Evolutionary conservation across 2,888 invertebrate species (phyloP), one percentile per base, ranked within the genome.

Genomic region (Abrostola triplasia): DNA sequence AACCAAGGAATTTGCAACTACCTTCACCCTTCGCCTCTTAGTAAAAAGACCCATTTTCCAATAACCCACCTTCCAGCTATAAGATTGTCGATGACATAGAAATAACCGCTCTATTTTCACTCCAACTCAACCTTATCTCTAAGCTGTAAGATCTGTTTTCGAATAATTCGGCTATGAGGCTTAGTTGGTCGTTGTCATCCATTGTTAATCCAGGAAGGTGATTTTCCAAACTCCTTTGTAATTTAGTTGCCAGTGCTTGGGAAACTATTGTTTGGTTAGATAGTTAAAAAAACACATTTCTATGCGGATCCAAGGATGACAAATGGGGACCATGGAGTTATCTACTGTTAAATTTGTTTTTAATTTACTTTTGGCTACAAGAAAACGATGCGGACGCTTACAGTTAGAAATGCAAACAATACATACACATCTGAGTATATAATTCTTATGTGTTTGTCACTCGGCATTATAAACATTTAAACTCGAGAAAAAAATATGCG

Each of bases 191-290:
- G 13, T 24, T 77, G 35, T 53, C 77, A 60, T 64, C 73, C 59
- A 73, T 72, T 67, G 62, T 77, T 64, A 67, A 68, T 64, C 53
- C 68, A 65, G 74, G 67, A 78, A 74, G 78, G 70, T 60, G 67
- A 62, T 66, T 78, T 77, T 65, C 70, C 60, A 42, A 73, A 55
- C 52, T 73, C 79, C 70, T 76, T 75, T 80, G 79, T 79, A 59
- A 61, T 59, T 77, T 70, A 59, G 75, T 69, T 77, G 60, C 58
- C 77, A 64, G 64, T 57, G 55, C 44, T 66, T 36, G 36, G 47
- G 51, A 61, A 64, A 55, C 38, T 49, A 53, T 72, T 68, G 63
- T 70, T 70, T 77, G 64, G 54, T 64, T 60, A 55, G 52, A 72
- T 57, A 53, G 41, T 48, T 62, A 53, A 37, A 56, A 59, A 38